A percentile compares a stretch with the other conserved stretches of the same genome.
Evolutionary conservation across 2,797 vertebrate genomes (phyloP).

Genomic region (Pangasius krempfi): DNA sequence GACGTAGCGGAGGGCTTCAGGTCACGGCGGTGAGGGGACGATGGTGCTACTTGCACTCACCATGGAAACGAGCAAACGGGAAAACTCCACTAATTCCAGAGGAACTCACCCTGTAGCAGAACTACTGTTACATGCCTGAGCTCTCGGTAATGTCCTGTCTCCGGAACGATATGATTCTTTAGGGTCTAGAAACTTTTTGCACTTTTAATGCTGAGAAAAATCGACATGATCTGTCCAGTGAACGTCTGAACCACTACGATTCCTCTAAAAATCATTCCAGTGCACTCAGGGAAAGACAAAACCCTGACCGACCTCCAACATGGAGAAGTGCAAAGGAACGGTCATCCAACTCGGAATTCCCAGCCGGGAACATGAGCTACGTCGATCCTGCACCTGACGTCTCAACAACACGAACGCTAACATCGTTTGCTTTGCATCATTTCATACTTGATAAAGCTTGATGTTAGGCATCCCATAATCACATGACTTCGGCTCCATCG

Average conservation of each 20-base stretch:
- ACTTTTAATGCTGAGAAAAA: neutral
- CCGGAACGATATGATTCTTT: neutral
- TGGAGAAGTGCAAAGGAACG: neutral
- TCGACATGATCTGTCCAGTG: neutral
- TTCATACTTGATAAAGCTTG: neutral
- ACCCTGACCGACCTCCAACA: no score
- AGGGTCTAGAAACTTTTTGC: no score
- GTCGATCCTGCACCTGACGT: neutral
- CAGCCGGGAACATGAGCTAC: no score
- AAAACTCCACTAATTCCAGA: no score
- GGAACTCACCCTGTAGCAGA: no score
- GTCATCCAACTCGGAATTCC: neutral
- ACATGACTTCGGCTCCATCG: no score
- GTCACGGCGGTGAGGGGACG: no score
- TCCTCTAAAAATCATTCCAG: no score
- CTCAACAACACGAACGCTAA: neutral
- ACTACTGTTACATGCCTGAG: neutral
- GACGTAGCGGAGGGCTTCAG: no score
- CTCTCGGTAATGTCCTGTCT: neutral
- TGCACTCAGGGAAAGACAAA: no score
- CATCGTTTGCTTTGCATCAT: neutral
- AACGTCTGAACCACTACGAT: neutral
- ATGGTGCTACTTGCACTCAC: neutral
- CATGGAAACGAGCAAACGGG: neutral
- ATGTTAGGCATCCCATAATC: no score